A percentile compares a stretch with the other conserved stretches of the same genome.
Evolutionary conservation across 1,140 invertebrate species (phyloP).

Genomic region (Pogonus chalceus): DNA sequence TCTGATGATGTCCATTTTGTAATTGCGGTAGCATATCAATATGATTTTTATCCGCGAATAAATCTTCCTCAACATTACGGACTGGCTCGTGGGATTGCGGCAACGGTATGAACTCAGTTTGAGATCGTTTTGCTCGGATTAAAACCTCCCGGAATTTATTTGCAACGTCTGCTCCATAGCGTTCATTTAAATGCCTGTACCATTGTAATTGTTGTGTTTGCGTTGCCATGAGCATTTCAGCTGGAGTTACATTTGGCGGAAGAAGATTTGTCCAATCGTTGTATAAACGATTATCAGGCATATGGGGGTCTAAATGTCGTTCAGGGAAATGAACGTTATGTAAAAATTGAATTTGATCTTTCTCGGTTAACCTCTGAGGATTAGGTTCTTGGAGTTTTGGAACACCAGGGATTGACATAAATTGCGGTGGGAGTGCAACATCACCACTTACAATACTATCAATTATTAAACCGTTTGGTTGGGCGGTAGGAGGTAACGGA

Average conservation of each 20-base stretch:
- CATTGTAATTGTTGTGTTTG: conserved; percentile 28
- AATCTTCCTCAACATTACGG: not conserved
- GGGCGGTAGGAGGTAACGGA: not conserved
- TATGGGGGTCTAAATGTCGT: conserved; percentile 20
- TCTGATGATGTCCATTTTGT: conserved; percentile 15
- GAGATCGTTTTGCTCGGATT: conserved; percentile 22
- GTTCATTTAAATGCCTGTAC: conserved; percentile 36
- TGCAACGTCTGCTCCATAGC: conserved; percentile 31
- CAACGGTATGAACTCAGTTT: conserved; percentile 12
- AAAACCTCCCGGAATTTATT: conserved; percentile 33
- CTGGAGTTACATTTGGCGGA: conserved; percentile 30
- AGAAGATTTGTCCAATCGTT: conserved; percentile 30
- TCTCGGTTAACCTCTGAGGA: conserved; percentile 16
- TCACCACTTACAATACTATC: not conserved
- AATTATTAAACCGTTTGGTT: not conserved
- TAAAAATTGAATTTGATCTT: conserved; percentile 41
- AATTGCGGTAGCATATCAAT: not conserved
- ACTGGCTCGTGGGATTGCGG: not conserved
- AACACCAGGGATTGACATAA: conserved; percentile 4
- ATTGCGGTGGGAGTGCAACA: conserved; percentile 1
- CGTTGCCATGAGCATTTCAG: conserved; percentile 32
- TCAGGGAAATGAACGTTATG: conserved; percentile 44
- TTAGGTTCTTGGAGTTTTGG: not conserved
- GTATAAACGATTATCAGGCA: conserved; percentile 24
- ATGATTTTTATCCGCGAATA: not conserved